Base-by-base conservation (phyloP, 53 echinoderm and acorn worm genomes). In the Arbacia lixula region DNA sequence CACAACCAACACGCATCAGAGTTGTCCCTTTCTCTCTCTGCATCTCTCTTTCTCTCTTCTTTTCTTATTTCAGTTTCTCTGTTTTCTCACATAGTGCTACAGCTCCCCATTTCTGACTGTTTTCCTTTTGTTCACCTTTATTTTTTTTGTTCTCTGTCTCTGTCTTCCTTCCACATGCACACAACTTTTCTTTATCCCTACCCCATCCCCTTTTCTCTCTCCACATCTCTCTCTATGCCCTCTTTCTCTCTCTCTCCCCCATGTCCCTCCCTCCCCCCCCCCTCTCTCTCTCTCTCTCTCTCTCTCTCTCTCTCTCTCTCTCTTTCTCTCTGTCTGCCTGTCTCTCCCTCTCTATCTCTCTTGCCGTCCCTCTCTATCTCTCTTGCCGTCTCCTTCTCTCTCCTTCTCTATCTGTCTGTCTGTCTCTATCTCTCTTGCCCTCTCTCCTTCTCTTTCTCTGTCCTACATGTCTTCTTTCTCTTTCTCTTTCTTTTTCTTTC, bases 241-340 rank as follows among this genome's bases (percentile, higher is more conserved):
- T 37, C 41, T 21, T 19, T n/a, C 25, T 36, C 53, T 16, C 14
- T 22, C 46, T 19, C 53, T 11, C 14, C 49, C 38, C 39, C 22
- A 17, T n/a, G 2, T 5, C 1, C 74, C 53, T 21, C 9, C 61
- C 61, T 20, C 61, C 28, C 61, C 53, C 74, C 12, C 40, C 40
- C 40, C 56, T 56, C 56, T 20, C 21, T 56, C 21, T 21, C 56
- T 56, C 4, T 3, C 8, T 27, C 21, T 64, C 35, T n/a, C 1
- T 32, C 64, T 35, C 21, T 66, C 66, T 66, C 36, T 36, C 66
- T 66, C 8, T 66, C 20, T 66, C 36, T 66, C 38, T 19, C 6
- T 56, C n/a, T 19, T 14, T 56, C 21, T 12, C 56, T 17, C 19
- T 56, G 56, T 56, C 16, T 56, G 56, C 25, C 19, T 56, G 56